Evolutionary conservation across 2,113 vertebrate species (phyloP), one percentile per base, ranked within the genome.

Genomic region (Pterocles burchelli): DNA sequence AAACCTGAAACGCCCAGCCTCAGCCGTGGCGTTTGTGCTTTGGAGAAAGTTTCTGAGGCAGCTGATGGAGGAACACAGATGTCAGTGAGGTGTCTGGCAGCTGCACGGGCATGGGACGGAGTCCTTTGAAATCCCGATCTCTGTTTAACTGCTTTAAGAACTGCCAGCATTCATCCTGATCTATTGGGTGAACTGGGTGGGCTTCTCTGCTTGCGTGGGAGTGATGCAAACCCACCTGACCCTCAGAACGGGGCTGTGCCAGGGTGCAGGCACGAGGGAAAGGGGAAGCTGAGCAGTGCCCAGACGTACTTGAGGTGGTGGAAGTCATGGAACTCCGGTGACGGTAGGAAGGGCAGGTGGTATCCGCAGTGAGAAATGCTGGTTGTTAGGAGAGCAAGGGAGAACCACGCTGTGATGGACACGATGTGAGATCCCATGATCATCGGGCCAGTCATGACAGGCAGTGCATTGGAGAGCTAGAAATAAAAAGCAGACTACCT

Each of bases 281-380:
- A 59, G 5, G n/a, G 72, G 38, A 25, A 57, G 65, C 57, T 22
- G n/a, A 51, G 78, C 16, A 13, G 62, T 51, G 78, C 63, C n/a
- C n/a, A 13, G 28, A 73, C 98, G 65, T 97, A 99, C 99, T 98
- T 99, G 97, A 99, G 98, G 95, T 99, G 99, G 96, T 99, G 99
- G 96, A 98, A 99, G 98, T 99, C 99, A 0, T 99, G 99, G 97
- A 99, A 99, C 95, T 99, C 99, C 0, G 99, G 98, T 1, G 99
- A 99, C 1, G 99, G 99, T 85, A 99, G 98, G 84, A 99, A 97
- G 68, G 99, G 99, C 38, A 99, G 98, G 97, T 99, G 99, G 96
- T 99, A 99, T 17, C 99, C 99, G 2, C 99, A 99, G 98, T 99
- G 99, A 4, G 99, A 99, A 93, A 99, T 97, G 74, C 98, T 98